These are phyloP conservation scores for Muricea muricata DNA, from an alignment of 92 coral and sea anemone species.

Conservation along the genomic window DNA sequence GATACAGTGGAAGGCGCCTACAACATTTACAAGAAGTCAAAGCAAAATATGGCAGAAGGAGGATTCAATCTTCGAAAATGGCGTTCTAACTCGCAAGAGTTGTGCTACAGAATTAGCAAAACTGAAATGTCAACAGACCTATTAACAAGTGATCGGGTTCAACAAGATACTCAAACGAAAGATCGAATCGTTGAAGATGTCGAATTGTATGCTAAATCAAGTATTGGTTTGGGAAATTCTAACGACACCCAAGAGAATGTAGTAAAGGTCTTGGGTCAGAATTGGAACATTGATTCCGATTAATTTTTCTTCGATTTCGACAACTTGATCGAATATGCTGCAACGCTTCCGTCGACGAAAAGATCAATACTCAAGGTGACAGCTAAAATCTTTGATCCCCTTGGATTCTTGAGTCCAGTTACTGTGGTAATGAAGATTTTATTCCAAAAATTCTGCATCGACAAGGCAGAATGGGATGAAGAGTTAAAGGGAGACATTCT, in stretches of 20 bases:
- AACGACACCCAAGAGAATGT: not conserved
- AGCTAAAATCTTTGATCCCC: conserved; percentile 56
- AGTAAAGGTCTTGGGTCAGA: not conserved
- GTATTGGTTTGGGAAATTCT: not conserved
- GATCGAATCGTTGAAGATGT: conserved; percentile 37
- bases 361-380: conserved; percentile 20
- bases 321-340: not conserved
- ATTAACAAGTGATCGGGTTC: no score
- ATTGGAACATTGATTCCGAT: conserved; percentile 11
- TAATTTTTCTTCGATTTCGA: not conserved
- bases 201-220: conserved; percentile 33
- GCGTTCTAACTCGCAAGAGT: not conserved
- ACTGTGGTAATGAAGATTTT: conserved; percentile 39
- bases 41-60: conserved; percentile 18
- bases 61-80: conserved; percentile 7
- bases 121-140: not conserved
- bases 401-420: conserved; percentile 33
- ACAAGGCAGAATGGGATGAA: conserved; percentile 63
- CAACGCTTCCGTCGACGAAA: conserved; percentile 13
- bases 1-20: no score
- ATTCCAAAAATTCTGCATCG: conserved; percentile 30
- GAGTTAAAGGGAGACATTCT: conserved; percentile 66
- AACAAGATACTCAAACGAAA: not conserved
- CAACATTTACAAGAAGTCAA: no score
- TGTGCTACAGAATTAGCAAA: not conserved